Conservation (phyloP, 1,140 invertebrate genomes). For the Rhagoletis zephyria region DNA sequence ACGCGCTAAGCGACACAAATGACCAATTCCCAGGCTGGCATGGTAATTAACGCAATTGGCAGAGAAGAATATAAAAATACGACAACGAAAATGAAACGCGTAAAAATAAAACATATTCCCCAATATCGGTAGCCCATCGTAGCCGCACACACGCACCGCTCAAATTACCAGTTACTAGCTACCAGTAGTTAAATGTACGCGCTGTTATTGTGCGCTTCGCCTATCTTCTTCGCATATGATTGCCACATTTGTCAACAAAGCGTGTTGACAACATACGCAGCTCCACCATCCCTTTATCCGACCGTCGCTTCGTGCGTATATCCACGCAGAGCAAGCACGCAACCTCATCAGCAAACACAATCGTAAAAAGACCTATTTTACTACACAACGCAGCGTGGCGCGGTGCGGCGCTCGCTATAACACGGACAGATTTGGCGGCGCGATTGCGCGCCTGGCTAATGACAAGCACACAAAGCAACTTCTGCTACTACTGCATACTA, state of each 20-base stretch:
- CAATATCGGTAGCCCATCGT: background rate
- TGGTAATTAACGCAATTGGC: constrained; percentile 37
- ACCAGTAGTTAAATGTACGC: background rate
- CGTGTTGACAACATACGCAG: constrained; percentile 39
- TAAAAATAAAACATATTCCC: background rate
- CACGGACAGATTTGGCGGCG: constrained; percentile 21
- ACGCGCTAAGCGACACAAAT: background rate
- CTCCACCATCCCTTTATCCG: background rate
- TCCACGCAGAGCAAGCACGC: background rate
- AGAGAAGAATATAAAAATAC: too few relatives aligned
- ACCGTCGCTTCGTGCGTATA: background rate
- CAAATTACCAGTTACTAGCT: background rate
- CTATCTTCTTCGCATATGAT: constrained; percentile 30
- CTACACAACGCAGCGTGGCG: background rate
- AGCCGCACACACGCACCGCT: background rate
- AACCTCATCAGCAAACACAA: constrained; percentile 17
- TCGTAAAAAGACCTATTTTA: constrained; percentile 43
- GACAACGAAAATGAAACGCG: background rate
- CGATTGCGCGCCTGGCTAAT: constrained; percentile 40
- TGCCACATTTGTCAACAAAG: constrained; percentile 52
- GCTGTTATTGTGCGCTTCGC: background rate
- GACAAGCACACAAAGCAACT: constrained; percentile 29
- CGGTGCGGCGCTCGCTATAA: constrained; percentile 1
- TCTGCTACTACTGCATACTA: background rate
- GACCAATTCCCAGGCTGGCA: constrained; percentile 32